Evolutionary conservation across 2,113 vertebrate species (phyloP), one percentile per base, ranked within the genome.

Genomic region (Solea senegalensis): DNA sequence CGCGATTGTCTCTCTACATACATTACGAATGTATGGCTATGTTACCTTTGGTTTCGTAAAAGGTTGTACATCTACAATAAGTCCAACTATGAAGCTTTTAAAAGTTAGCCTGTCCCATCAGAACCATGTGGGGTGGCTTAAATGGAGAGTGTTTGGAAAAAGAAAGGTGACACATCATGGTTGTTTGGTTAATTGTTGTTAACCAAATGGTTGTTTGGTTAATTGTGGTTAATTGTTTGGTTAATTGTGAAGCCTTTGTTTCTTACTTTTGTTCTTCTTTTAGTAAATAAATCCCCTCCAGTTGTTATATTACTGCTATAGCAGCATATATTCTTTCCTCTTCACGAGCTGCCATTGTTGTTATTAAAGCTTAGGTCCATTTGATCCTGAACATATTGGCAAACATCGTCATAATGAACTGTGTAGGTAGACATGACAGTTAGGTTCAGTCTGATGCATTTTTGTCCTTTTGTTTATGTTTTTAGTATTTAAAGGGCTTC

Each of bases 11-110:
- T 54, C 45, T 69, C 50, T 41, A 8, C 49, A 12, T 50, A 34
- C 34, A 34, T 34, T 34, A 34, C 16, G 52, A 14, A 46, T 43
- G 34, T 49, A 46, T 54, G 55, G 59, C 43, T 2, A 10, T 1
- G 13, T 45, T 57, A 68, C 48, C n/a, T 61, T 59, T 64, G 52
- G 68, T 64, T 72, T 64, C 10, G 7, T 8, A 16, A 27, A 41
- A 26, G n/a, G 1, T 8, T 21, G 60, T 8, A 1, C 11, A 16
- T 12, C 57, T 51, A 15, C 44, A 44, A 26, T 9, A 11, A 54
- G 45, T 12, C 53, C 39, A 15, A 10, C 7, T 26, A 8, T 26
- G 14, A 12, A 9, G 12, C 50, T 48, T 27, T 59, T 16, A 39
- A 14, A 14, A 15, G 11, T 54, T 27, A 14, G 34, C 34, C 34